Base-by-base conservation (phyloP, 37 sponge, comb jelly and placozoan species). In the Crambe crambe region DNA sequence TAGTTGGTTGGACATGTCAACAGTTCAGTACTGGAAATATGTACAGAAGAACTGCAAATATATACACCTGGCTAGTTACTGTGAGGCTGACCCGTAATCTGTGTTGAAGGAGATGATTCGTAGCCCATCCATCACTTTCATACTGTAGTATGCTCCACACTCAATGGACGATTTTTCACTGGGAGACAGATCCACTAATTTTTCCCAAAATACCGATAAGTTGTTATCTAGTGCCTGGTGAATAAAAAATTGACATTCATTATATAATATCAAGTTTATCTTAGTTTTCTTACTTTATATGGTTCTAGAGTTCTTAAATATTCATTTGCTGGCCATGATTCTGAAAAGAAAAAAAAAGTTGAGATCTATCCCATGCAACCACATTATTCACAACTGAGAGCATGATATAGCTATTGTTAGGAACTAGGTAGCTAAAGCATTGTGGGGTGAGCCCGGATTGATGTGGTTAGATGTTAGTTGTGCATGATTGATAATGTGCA, bases 261-360 rank as follows among this genome's bases (percentile, higher is more conserved):
- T 3, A 17, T 58, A 4, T 12, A 2, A 3, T 18, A 23, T 18
- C 21, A 12, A 58, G 2, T 58, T 3, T 58, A 58, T 12, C 6
- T 58, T 26, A 18, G 18, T 26, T 2, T 58, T 2, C n/a, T n/a
- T 32, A 83, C 83, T 76, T 83, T 51, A 58, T 75, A 83, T 37
- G 66, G 41, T 35, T 47, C 40, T 20, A 82, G 74, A 20, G 72
- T 64, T 62, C 78, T 78, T 4, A 78, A 42, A 58, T 86, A 91
- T 67, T 91, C 82, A 74, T 87, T 91, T 77, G 86, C 70, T 25
- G 92, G 92, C 47, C 51, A 91, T 21, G 87, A 68, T 68, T 91
- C 92, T 85, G 51, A 0, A 22, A 8, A 35, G 10, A 75, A 35
- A 22, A 57, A 44, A 30, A 2, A 42, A 3, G n/a, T n/a, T n/a